phyloP scores from a whole-genome alignment of 2,797 vertebrate species.

The Lophura swinhoii region DNA sequence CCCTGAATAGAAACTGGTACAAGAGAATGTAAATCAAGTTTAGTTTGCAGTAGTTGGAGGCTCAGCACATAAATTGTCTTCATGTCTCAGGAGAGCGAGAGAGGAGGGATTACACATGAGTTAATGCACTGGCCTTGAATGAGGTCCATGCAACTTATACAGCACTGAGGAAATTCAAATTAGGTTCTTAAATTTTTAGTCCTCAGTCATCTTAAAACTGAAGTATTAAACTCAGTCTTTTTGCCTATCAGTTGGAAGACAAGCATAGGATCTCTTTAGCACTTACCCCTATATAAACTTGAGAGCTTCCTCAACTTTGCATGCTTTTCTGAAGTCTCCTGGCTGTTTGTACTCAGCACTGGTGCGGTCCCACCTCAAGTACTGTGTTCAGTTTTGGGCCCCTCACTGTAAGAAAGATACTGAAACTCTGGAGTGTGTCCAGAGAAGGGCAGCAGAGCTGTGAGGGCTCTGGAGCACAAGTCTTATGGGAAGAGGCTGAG shows the following conservation, averaged over 20 bases:
- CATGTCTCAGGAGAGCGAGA: neutral
- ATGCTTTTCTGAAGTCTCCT: neutral
- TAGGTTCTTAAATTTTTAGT: neutral
- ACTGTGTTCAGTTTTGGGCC: too few species aligned
- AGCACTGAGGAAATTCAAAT: neutral
- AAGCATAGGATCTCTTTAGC: neutral
- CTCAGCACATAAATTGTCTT: neutral
- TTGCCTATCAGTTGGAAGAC: neutral
- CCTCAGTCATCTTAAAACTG: neutral
- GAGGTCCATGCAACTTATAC: fast-evolving
- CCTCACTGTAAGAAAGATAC: too few species aligned
- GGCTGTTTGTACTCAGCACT: neutral
- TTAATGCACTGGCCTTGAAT: neutral
- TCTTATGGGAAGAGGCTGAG: too few species aligned
- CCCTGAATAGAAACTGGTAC: neutral
- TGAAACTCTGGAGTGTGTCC: too few species aligned
- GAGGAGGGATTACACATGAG: neutral
- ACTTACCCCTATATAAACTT: neutral
- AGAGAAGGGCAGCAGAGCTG: too few species aligned
- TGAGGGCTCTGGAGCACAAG: too few species aligned
- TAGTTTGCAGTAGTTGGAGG: neutral
- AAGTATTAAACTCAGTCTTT: neutral
- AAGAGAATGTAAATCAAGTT: neutral
- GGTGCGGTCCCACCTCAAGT: too few species aligned
- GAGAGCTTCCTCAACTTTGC: neutral